Base-by-base conservation (phyloP, 2,888 invertebrate species). In the Limnephilus auricula region DNA sequence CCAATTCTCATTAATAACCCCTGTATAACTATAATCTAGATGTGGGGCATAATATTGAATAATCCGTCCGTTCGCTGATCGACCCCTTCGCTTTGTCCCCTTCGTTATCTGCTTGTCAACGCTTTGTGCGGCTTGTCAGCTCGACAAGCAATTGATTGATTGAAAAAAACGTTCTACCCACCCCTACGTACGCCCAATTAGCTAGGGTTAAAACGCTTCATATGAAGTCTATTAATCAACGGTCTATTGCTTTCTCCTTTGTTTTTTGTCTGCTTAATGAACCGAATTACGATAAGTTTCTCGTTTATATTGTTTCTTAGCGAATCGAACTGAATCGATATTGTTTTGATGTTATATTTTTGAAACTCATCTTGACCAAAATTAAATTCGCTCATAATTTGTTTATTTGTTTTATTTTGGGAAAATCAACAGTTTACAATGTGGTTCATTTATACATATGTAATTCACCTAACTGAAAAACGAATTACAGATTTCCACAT, bases 51-150 rank as follows among this genome's bases (percentile, higher is more conserved):
- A 65, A 65, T 65, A 25, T 45, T 45, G 15, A 5, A 65, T 65
- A 65, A 65, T 45, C 65, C 9, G 6, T 0, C 25, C 65, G 9
- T 25, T 65, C 2, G 30, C 31, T 40, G n/a, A 40, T 40, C n/a
- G n/a, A 13, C 37, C 85, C 32, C 85, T 5, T 9, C 40, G 37
- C 40, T 40, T 45, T 85, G 85, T 85, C 18, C 18, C 25, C 37
- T 40, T n/a, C 37, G 37, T 85, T 40, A 40, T 85, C 85, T 40
- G 25, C 85, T 80, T 85, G 85, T 85, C 85, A 40, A 13, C 85
- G 85, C 40, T 85, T 85, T 40, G 37, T 34, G 40, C 80, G 80
- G 85, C 40, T 25, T 40, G 85, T 85, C 85, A 85, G n/a, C 25
- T n/a, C 30, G 40, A 85, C 85, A 40, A 34, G 45, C 34, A 30